Base-by-base conservation (phyloP, 2,888 invertebrate species). In the Lutraria lutraria region DNA sequence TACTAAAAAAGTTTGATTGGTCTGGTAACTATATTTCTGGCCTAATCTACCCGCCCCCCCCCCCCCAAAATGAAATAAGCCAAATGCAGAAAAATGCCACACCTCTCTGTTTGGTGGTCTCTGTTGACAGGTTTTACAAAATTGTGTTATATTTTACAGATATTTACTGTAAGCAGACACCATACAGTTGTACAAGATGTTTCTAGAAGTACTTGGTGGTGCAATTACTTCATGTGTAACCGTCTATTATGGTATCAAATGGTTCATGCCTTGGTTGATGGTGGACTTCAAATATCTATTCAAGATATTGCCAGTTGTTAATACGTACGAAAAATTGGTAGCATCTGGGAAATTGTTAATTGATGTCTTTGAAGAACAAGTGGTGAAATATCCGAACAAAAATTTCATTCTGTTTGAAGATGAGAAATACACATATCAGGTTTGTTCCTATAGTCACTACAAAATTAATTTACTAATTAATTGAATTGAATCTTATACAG, bases 341-440 rank as follows among this genome's bases (percentile, higher is more conserved):
- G 76, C 53, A n/a, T 81, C 85, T 25, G 56, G 83, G 10, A 87
- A 79, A 15, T 88, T 91, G 16, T 43, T 93, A 15, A 90, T 94
- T 43, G 94, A 95, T 87, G 83, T 91, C 12, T 95, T 95, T 88
- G 95, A 95, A 86, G 86, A 90, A n/a, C 86, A 92, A 54, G 95
- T 93, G 10, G 86, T 72, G 13, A 82, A 88, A 12, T 79, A 89
- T 19, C 94, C 94, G 12, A 84, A 94, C 34, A 95, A 94, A 85
- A 72, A 89, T 15, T 92, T 95, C 56, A 53, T 95, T 16, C 86
- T 94, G 0, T 95, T 90, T 88, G 94, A 95, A 81, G 95, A 95
- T 83, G 88, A 91, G 31, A 82, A 89, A 12, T 95, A 92, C 87
- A 94, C 94, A 15, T 96, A 94, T 84, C 92, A 76, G 87, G 90